Evolutionary conservation across 1,140 invertebrate genomes (phyloP).

Genomic region (Pollicipes pollicipes): DNA sequence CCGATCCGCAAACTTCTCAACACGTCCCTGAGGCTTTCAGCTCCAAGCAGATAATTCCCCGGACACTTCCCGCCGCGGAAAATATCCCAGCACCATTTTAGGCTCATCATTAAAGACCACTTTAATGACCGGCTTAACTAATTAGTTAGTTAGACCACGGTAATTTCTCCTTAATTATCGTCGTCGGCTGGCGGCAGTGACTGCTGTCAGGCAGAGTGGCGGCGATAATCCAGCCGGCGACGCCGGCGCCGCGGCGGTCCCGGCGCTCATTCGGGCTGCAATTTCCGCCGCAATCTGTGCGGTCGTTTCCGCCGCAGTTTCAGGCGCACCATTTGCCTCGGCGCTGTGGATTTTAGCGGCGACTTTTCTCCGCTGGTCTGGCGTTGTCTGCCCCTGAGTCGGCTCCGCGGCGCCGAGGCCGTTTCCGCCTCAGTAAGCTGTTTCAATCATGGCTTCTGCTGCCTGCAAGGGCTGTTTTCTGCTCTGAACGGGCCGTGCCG

Average conservation of each 20-base stretch:
- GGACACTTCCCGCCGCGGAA: neutral
- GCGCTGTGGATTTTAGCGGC: too few species aligned
- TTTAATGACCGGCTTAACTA: constrained; percentile 2
- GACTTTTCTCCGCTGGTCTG: too few species aligned
- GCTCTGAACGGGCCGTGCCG: neutral
- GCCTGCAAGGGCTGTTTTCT: too few species aligned
- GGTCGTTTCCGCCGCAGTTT: too few species aligned
- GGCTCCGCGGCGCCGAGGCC: too few species aligned
- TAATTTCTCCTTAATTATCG: neutral
- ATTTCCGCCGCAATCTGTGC: too few species aligned
- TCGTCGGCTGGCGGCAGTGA: neutral
- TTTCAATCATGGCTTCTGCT: too few species aligned
- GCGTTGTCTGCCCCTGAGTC: too few species aligned
- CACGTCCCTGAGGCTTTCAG: neutral
- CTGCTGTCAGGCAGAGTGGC: neutral
- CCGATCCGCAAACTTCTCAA: neutral
- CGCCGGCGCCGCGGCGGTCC: too few species aligned
- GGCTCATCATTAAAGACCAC: constrained; percentile 1
- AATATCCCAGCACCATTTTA: neutral
- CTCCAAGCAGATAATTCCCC: neutral
- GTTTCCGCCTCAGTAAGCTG: too few species aligned
- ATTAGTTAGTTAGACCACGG: neutral
- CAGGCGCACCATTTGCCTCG: too few species aligned
- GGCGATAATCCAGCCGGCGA: neutral
- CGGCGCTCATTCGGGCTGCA: too few species aligned